Evolutionary conservation across 2,113 vertebrate genomes (phyloP).

Genomic region (Dasyornis broadbenti): DNA sequence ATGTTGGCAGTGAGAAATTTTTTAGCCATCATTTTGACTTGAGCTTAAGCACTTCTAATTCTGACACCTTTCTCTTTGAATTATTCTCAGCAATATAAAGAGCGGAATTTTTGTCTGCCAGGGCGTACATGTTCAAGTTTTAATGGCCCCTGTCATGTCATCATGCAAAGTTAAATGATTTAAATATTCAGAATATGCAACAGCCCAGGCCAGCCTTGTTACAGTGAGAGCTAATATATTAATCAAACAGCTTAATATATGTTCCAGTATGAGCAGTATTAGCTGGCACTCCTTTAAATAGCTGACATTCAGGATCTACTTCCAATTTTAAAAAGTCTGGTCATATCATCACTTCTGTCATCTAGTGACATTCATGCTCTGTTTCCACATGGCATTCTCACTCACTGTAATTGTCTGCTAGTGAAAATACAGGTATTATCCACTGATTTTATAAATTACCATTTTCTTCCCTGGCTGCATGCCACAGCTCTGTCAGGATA

Average conservation of each 20-base stretch:
- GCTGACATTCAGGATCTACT: conserved; percentile 39
- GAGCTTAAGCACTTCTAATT: not conserved
- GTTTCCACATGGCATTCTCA: not conserved
- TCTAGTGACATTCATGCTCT: not conserved
- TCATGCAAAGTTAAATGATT: conserved; percentile 19
- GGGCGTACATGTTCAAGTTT: not conserved
- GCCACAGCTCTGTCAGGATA: not conserved
- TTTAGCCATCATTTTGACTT: not conserved
- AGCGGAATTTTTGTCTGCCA: conserved; percentile 1
- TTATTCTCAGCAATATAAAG: not conserved
- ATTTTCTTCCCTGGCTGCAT: not conserved
- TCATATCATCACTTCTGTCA: not conserved
- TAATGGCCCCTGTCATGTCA: conserved; percentile 37
- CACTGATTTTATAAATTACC: conserved; percentile 2
- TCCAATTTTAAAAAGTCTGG: not conserved
- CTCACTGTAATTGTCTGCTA: conserved; percentile 21
- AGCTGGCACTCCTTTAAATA: not conserved
- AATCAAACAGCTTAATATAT: conserved; percentile 43
- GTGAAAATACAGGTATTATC: conserved; percentile 34
- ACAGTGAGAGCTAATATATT: conserved; percentile 31
- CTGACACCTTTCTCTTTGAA: not conserved
- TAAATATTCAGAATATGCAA: conserved; percentile 35
- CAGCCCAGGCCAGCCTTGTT: not conserved
- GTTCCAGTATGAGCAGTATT: conserved; percentile 11
- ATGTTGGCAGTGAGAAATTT: not conserved